These are phyloP conservation scores for Coregonus clupeaformis DNA, from an alignment of 2,113 vertebrate species.

Conservation along the genomic window DNA sequence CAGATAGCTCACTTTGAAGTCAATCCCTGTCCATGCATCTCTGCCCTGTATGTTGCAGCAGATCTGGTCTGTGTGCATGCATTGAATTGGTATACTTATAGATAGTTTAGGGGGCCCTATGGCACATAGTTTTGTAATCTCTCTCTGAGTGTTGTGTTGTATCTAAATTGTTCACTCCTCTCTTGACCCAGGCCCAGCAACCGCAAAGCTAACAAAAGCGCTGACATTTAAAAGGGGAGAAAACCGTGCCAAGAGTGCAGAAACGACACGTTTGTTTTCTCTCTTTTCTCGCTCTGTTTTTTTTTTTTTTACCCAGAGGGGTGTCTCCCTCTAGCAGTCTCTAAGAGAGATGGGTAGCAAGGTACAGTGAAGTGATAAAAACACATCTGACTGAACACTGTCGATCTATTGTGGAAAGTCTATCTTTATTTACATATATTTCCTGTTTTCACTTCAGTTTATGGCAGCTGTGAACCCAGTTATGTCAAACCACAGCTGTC, in stretches of 20 bases:
- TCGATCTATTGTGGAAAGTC: conserved; percentile 11
- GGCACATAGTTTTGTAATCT: background rate
- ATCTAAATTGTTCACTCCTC: conserved; percentile 19
- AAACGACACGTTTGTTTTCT: background rate
- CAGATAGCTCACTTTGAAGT: background rate
- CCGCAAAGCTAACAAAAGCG: conserved; percentile 36
- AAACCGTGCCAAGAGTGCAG: conserved; percentile 4
- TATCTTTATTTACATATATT: conserved; percentile 52
- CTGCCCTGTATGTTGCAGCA: background rate
- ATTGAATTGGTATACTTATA: background rate
- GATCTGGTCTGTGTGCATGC: background rate
- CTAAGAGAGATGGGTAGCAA: background rate
- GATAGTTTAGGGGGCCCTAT: conserved; percentile 15
- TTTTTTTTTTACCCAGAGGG: no score
- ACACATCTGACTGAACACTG: no score
- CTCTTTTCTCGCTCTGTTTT: background rate
- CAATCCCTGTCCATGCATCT: background rate
- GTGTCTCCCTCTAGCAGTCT: background rate
- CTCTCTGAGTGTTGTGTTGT: background rate
- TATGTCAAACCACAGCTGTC: conserved; percentile 68
- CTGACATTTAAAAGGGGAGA: conserved; percentile 41
- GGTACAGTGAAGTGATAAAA: no score
- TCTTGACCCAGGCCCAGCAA: conserved; percentile 47
- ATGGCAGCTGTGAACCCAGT: conserved; percentile 74
- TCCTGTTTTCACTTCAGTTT: conserved; percentile 77